Evolutionary conservation across 2,113 vertebrate species (phyloP).

Genomic region (Toxotes jaculatrix): DNA sequence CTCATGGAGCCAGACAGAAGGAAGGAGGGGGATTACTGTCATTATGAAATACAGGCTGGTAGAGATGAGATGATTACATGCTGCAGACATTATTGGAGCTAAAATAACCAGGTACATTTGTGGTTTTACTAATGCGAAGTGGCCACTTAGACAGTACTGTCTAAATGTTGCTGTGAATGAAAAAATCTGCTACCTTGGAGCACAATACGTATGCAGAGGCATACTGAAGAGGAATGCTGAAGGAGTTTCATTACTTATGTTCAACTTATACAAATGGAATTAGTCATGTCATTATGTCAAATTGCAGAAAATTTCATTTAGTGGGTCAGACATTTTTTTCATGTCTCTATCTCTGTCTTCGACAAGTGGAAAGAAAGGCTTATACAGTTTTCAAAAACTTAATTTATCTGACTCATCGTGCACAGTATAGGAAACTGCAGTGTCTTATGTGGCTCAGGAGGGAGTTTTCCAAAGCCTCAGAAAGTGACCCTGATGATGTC

Average conservation of each 20-base stretch:
- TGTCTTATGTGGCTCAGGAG: background rate
- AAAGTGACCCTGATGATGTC: background rate
- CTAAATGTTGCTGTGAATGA: background rate
- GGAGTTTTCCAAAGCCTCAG: background rate
- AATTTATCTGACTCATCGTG: background rate
- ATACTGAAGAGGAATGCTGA: background rate
- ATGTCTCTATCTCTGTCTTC: background rate
- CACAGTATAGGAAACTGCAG: background rate
- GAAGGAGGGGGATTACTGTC: constrained; percentile 25
- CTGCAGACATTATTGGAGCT: constrained; percentile 43
- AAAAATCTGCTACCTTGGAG: background rate
- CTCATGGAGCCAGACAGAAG: constrained; percentile 31
- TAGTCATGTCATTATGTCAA: constrained; percentile 21
- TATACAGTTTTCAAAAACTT: background rate
- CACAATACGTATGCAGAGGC: background rate
- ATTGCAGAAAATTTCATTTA: background rate
- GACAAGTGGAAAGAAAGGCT: background rate
- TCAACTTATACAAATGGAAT: constrained; percentile 18
- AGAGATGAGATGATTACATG: constrained; percentile 56
- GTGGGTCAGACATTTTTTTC: background rate
- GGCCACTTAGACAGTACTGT: background rate
- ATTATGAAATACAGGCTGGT: constrained; percentile 24
- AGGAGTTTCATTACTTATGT: background rate
- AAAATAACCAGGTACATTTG: constrained; percentile 35
- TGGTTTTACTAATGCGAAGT: background rate